phyloP scores from a whole-genome alignment of 2,888 invertebrate genomes.

The Axea sp. region DNA sequence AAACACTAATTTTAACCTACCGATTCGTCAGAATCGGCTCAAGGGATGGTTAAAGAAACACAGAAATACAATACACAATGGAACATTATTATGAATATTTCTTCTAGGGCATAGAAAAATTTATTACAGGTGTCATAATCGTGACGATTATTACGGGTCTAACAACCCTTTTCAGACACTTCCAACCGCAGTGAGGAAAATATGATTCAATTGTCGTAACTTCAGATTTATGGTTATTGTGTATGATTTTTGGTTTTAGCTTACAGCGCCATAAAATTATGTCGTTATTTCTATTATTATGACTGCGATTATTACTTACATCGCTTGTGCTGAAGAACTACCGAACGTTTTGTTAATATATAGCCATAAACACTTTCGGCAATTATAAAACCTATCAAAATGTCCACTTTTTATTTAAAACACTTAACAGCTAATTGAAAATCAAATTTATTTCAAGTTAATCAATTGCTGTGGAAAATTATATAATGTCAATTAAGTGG shows the following conservation, averaged over 20 bases:
- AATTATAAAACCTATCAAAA: conserved; percentile 7
- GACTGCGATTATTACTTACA: conserved; percentile 29
- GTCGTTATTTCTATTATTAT: conserved; percentile 37
- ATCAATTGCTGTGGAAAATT: conserved; percentile 5
- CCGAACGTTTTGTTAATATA: conserved; percentile 16
- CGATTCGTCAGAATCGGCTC: too few species aligned
- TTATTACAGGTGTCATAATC: conserved; percentile 49
- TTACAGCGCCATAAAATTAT: conserved; percentile 44
- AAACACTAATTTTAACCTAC: too few species aligned
- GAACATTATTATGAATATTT: conserved; percentile 6
- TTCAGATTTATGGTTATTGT: conserved; percentile 52
- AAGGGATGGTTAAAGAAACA: too few species aligned
- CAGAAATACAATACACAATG: too few species aligned
- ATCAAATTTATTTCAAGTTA: conserved; percentile 13
- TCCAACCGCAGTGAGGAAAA: conserved; percentile 44
- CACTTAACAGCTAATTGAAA: conserved; percentile 26
- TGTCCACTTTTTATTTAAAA: conserved; percentile 29
- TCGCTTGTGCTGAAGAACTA: neutral
- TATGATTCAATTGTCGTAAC: conserved; percentile 48
- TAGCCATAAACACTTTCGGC: conserved; percentile 1
- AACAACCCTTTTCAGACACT: conserved; percentile 54
- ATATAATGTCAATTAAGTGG: conserved; percentile 15
- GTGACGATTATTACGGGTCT: conserved; percentile 30
- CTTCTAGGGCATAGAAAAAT: conserved; percentile 25
- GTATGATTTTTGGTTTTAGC: conserved; percentile 41